Evolutionary conservation across 2,888 invertebrate species (phyloP), one percentile per base, ranked within the genome.

Genomic region (Anticlea derivata): DNA sequence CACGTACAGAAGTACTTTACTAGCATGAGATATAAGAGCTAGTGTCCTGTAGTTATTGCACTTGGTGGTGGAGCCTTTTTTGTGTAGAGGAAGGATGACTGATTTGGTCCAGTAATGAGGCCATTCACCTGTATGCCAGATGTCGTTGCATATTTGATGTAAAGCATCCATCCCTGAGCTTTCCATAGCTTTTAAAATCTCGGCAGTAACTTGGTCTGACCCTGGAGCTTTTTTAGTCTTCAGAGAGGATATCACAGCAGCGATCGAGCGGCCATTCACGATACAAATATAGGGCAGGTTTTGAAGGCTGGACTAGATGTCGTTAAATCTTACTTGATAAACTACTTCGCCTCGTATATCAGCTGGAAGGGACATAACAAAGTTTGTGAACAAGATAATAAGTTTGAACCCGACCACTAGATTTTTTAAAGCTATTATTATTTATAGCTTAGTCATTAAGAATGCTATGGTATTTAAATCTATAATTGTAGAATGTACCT

Each of bases 271-370:
- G n/a, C n/a, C n/a, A n/a, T n/a, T n/a, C n/a, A n/a, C n/a, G n/a
- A n/a, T 17, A 4, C 17, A 17, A 17, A 22, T n/a, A 39, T 38
- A 37, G 17, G 29, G 24, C 27, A 40, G 4, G 22, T 29, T 34
- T 26, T 23, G 29, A 45, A 44, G 34, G 50, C 20, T 34, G 22
- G 34, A 17, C 33, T 33, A 17, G 17, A 17, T 33, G 29, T 17
- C 17, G 13, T 33, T 33, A 17, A 33, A 33, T 33, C 13, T 17
- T 33, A 13, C 33, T 33, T 22, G 22, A 8, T n/a, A n/a, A n/a
- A n/a, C n/a, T 34, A 34, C 22, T n/a, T 22, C n/a, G 34, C 7
- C 20, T 8, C n/a, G 20, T 8, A 8, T 4, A 34, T 22, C 13
- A 13, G 20, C 34, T 34, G 8, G 34, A 34, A 22, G 34, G 5